Evolutionary conservation across 2,797 vertebrate species (phyloP), one percentile per base, ranked within the genome.

Genomic region (Squalus acanthias): DNA sequence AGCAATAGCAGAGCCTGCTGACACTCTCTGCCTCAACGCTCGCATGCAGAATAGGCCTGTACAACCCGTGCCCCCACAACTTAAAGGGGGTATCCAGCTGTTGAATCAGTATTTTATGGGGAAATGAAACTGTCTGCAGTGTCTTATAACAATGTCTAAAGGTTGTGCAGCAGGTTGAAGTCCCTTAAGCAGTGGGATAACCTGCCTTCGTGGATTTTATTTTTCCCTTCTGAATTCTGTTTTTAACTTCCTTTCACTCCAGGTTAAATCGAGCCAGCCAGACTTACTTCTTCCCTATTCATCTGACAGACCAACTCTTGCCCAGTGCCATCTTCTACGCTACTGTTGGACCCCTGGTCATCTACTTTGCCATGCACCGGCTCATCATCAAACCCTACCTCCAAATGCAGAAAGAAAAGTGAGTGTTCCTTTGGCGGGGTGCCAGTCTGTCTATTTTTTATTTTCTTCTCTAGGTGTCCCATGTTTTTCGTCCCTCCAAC

Each of bases 221-320:
- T 69, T 93, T 93, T 24, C n/a, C 88, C 15, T 3, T 10, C 91
- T 67, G 89, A 92, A 22, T 92, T 69, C 22, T 46, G n/a, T 46
- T 46, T 69, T 93, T 69, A 93, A 24, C 39, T 46, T 39, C 50
- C 20, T 89, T 89, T 96, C 74, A 85, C 97, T 97, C 57, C 97
- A 99, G 99, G 97, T 97, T 99, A 96, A 99, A 99, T 97, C 97
- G 99, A 97, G 99, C 99, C 97, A 99, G 99, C 97, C 99, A 99
- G 98, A 99, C 99, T 0, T 99, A 99, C 97, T 98, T 99, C 98
- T 99, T 99, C 97, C 99, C 99, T 0, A 98, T 99, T 96, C 99
- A 99, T 97, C 97, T 99, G 97, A 99, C 99, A 46, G 99, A 99
- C 97, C 99, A 99, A 97, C 98, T 99, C 65, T 98, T 99, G 95